Percentiles rank a stretch among this genome's conserved stretches.
phyloP scores from a whole-genome alignment of 2,888 invertebrate species.

The Notocelia uddmanniana region DNA sequence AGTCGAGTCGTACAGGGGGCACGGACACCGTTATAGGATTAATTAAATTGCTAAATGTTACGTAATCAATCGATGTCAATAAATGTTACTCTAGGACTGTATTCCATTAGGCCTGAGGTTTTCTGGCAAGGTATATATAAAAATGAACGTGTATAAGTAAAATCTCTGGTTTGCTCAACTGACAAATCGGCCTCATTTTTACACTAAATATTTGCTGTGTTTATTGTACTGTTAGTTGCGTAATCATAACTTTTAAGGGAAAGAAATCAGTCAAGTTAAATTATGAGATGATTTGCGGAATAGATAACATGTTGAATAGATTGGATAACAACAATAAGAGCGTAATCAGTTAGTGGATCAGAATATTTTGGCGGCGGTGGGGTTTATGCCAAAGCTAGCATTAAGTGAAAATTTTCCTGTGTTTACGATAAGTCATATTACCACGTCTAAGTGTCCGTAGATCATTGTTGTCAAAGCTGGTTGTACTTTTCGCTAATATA shows the following conservation, averaged over 20 bases:
- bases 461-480: conserved; percentile 10
- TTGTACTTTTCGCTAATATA: not conserved
- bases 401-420: conserved; percentile 27
- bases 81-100: conserved; percentile 19
- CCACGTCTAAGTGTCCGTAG: conserved; percentile 21
- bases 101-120: conserved; percentile 17
- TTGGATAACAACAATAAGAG: not conserved
- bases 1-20: conserved; percentile 32
- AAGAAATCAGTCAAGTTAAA: not conserved
- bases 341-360: not conserved
- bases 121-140: conserved; percentile 11
- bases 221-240: conserved; percentile 13
- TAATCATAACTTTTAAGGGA: conserved; percentile 12
- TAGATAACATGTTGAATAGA: not conserved
- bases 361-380: not conserved
- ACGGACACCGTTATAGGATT: conserved; percentile 42
- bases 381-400: conserved; percentile 16
- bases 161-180: not conserved
- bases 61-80: conserved; percentile 30
- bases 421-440: conserved; percentile 12
- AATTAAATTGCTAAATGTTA: conserved; percentile 34
- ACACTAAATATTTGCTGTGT: conserved; percentile 17
- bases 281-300: not conserved
- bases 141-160: not conserved
- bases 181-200: conserved; percentile 33